Evolutionary conservation across 2,888 invertebrate species (phyloP).

Genomic region (Mellilla xanthometata): DNA sequence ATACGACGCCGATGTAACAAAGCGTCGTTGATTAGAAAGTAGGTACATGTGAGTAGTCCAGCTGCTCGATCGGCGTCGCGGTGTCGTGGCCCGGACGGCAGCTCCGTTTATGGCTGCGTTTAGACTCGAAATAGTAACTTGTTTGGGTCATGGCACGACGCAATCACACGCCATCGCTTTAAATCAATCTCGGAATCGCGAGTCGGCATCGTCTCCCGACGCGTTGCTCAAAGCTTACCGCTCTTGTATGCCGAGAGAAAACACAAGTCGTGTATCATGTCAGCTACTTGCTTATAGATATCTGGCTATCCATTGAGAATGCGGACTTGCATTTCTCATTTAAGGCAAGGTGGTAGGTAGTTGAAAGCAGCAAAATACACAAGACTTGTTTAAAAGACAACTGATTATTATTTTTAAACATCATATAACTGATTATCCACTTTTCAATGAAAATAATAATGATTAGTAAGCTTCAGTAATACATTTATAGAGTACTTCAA

Average conservation of each 20-base stretch:
- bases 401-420: no score
- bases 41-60: conserved; percentile 37
- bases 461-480: no score
- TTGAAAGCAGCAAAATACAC: no score
- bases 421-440: no score
- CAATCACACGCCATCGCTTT: conserved; percentile 70
- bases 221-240: conserved; percentile 10
- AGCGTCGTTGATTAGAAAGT: conserved; percentile 58
- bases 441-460: no score
- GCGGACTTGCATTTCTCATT: no score
- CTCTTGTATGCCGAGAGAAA: neutral
- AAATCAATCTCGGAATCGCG: conserved; percentile 64
- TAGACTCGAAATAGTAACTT: conserved; percentile 80
- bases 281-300: no score
- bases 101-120: conserved; percentile 74
- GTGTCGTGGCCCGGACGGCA: conserved; percentile 50
- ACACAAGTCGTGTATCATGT: no score
- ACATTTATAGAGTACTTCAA: no score
- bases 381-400: no score
- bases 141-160: conserved; percentile 73
- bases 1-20: conserved; percentile 8
- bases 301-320: no score
- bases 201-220: conserved; percentile 35
- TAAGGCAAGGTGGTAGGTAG: no score
- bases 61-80: conserved; percentile 40